Conservation (phyloP, 2,888 invertebrate genomes). For the Nymphalis polychloros region DNA sequence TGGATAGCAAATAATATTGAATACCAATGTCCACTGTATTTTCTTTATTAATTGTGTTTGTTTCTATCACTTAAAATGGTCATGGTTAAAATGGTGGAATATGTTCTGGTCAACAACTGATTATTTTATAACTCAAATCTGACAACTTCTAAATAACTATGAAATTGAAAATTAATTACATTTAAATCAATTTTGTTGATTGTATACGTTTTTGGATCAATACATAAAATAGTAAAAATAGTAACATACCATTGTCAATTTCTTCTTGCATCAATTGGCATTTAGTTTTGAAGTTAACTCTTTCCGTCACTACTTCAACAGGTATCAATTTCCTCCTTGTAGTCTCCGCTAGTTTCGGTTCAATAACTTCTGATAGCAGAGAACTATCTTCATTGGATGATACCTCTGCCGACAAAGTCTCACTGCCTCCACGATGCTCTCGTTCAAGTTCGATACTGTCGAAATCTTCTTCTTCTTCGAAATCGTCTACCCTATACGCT, state of each 20-base stretch:
- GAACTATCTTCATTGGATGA: constrained; percentile 48
- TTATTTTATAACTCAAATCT: too few species aligned
- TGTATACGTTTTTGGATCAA: too few species aligned
- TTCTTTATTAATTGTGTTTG: too few species aligned
- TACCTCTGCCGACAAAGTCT: constrained; percentile 43
- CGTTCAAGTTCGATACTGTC: constrained; percentile 48
- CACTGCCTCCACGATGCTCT: constrained; percentile 39
- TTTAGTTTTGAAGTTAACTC: constrained; percentile 72
- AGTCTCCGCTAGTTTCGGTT: constrained; percentile 64
- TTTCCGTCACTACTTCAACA: constrained; percentile 57
- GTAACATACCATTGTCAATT: constrained; percentile 62
- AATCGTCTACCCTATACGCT: constrained; percentile 75
- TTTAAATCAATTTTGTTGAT: too few species aligned
- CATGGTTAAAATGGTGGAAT: too few species aligned
- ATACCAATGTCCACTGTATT: not conserved
- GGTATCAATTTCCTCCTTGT: constrained; percentile 52
- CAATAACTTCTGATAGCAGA: constrained; percentile 58
- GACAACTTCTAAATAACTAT: too few species aligned
- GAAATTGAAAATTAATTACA: too few species aligned
- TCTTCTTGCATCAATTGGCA: constrained; percentile 80
- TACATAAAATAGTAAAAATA: too few species aligned
- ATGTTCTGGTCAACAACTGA: too few species aligned
- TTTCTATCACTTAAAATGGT: too few species aligned
- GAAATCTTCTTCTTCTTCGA: constrained; percentile 76
- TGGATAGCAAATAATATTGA: not conserved